Evolutionary conservation across 2,113 vertebrate genomes (phyloP), one percentile per base, ranked within the genome.

Genomic region (Protobothrops flavoviridis): DNA sequence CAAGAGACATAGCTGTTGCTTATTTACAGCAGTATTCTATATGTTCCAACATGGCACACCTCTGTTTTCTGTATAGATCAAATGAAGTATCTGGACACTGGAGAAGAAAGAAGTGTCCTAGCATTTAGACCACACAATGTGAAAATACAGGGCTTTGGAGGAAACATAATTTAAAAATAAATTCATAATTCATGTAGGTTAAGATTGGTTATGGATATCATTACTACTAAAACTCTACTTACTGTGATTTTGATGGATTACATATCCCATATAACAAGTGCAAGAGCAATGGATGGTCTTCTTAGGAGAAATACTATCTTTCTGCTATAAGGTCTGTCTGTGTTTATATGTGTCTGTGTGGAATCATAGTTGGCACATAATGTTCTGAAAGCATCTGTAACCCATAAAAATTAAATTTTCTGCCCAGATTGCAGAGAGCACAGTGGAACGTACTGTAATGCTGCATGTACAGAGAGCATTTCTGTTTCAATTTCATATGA

Each of bases 391-490:
- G 55, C 45, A 33, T 94, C 45, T n/a, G 23, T 92, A 91, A 48
- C 12, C 3, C 53, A n/a, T 96, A 52, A 91, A 95, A 88, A 81
- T 86, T 8, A 39, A 57, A 29, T 89, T 43, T 89, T 89, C 33
- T 86, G 52, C 89, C 91, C 87, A 92, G 91, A 87, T 92, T 94
- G 33, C 52, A 85, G 33, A 89, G 90, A 61, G 87, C 24, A 64
- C 24, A 69, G n/a, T 43, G 69, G 81, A 92, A 92, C 39, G 1
- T 55, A 53, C 5, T 64, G 87, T 61, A 85, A 87, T n/a, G 55
- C 33, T 26, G 33, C 33, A 69, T 61, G 29, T 48, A 86, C 39
- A 33, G 74, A 89, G 26, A 86, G 53, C 23, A 48, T 52, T 89
- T 94, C n/a, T 45, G 88, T 33, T 89, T 91, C 29, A 64, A n/a